A percentile compares a stretch with the other conserved stretches of the same genome.
Conservation (phyloP, 1,140 invertebrate species). For the Anoplolepis gracilipes region DNA sequence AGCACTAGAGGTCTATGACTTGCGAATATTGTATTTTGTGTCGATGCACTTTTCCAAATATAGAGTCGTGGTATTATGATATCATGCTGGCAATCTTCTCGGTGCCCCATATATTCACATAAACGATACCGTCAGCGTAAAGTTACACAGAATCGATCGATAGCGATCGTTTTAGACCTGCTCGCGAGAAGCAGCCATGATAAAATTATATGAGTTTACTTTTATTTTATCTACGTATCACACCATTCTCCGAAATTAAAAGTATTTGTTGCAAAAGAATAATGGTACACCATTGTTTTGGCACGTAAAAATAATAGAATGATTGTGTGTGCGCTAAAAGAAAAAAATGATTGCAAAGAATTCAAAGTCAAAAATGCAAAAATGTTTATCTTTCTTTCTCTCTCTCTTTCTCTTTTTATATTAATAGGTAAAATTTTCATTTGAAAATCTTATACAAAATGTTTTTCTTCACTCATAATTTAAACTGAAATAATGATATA, state of each 20-base stretch:
- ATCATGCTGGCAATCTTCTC: constrained; percentile 40
- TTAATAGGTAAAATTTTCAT: neutral
- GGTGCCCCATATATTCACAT: constrained; percentile 34
- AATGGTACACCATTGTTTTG: neutral
- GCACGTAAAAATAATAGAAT: neutral
- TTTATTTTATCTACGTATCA: constrained; percentile 2
- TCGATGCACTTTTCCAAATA: constrained; percentile 33
- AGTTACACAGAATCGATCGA: constrained; percentile 44
- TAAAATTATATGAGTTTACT: constrained; percentile 6
- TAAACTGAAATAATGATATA: neutral
- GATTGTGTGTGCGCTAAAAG: neutral
- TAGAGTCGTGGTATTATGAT: constrained; percentile 47
- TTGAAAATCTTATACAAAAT: neutral
- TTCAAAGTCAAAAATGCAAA: neutral
- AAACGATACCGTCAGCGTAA: constrained; percentile 20
- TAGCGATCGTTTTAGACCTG: neutral
- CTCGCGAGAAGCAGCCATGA: neutral
- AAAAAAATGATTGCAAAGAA: neutral
- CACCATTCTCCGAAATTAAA: neutral
- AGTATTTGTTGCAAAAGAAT: constrained; percentile 1
- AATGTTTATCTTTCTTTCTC: neutral
- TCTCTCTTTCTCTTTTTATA: too few species aligned
- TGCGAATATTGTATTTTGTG: neutral
- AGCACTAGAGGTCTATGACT: constrained; percentile 21
- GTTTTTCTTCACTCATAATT: neutral